Evolutionary conservation across 2,113 vertebrate genomes (phyloP).

Genomic region (Indicator maculatus): DNA sequence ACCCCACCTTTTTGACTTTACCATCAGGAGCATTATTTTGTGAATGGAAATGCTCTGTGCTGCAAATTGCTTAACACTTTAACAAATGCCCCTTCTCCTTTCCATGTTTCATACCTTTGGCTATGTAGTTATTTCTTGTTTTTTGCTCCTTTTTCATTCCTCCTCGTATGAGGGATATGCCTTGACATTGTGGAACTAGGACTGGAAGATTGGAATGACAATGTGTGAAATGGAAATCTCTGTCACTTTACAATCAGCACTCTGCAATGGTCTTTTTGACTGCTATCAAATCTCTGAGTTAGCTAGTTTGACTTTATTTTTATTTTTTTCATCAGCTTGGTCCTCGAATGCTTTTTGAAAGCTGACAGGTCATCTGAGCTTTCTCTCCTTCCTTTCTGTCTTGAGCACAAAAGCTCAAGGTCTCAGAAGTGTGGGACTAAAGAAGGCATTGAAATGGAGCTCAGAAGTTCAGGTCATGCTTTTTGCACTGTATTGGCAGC

Average conservation of each 20-base stretch:
- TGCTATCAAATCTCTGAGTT: background rate
- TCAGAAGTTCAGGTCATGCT: background rate
- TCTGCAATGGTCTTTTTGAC: background rate
- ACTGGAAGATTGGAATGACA: constrained; percentile 1
- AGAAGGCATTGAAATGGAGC: background rate
- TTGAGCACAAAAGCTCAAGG: background rate
- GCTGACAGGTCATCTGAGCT: background rate
- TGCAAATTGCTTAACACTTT: background rate
- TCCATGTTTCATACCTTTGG: background rate
- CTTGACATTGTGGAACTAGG: background rate
- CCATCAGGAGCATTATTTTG: background rate
- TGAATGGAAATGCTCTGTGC: background rate
- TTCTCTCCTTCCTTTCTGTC: background rate
- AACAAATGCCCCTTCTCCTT: background rate
- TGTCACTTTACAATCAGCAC: constrained; percentile 2
- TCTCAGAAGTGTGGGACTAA: background rate
- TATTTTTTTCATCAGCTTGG: background rate
- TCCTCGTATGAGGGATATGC: background rate
- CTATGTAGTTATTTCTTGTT: background rate
- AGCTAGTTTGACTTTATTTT: constrained; percentile 11
- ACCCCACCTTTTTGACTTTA: background rate
- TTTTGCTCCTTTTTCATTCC: background rate
- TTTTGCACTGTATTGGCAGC: background rate
- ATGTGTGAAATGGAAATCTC: constrained; percentile 26
- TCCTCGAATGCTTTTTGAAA: background rate